Evolutionary conservation across 2,113 vertebrate genomes (phyloP).

Genomic region (Tiliqua scincoides): DNA sequence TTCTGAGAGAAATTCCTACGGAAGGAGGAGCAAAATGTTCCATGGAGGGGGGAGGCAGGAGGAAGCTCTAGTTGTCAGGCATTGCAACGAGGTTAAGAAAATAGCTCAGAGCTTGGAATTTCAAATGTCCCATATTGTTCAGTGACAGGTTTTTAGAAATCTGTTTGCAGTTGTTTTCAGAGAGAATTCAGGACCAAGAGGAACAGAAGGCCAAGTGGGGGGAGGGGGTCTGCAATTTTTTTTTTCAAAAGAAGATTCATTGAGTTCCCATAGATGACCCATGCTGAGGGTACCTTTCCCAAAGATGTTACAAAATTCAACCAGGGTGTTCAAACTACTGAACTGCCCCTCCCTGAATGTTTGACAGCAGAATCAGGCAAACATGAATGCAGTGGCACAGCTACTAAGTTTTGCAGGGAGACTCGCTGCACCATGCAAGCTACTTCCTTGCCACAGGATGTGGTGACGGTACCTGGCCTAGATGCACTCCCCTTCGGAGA

Average conservation of each 20-base stretch:
- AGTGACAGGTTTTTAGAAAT: not conserved
- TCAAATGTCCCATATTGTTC: not conserved
- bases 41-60: not conserved
- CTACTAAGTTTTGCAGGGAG: too few species aligned
- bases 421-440: too few species aligned
- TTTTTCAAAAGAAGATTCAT: not conserved
- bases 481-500: too few species aligned
- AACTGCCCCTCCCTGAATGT: too few species aligned
- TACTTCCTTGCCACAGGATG: too few species aligned
- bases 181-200: not conserved
- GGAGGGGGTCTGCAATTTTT: too few species aligned
- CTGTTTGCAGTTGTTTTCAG: not conserved
- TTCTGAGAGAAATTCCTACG: not conserved
- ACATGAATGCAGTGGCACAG: too few species aligned
- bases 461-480: too few species aligned
- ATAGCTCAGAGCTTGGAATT: not conserved
- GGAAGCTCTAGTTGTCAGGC: not conserved
- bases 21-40: not conserved
- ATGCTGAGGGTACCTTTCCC: too few species aligned
- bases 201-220: not conserved
- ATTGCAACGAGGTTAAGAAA: not conserved
- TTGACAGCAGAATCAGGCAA: too few species aligned
- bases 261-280: not conserved
- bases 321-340: too few species aligned
- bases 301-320: too few species aligned